Evolutionary conservation across 2,113 vertebrate species (phyloP).

Genomic region (Bothrops jararaca): DNA sequence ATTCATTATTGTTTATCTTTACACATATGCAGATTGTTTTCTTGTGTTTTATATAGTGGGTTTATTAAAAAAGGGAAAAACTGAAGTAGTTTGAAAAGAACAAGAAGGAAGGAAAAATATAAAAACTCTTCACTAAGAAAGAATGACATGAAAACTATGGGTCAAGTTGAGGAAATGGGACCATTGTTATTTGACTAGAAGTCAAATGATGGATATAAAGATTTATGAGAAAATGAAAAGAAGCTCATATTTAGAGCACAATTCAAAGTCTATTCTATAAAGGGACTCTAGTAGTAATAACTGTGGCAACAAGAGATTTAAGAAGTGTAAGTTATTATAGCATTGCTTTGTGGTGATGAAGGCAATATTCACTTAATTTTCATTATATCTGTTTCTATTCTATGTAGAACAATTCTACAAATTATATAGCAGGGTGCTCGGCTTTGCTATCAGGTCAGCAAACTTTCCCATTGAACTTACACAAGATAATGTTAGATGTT

Average conservation of each 20-base stretch:
- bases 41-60: background rate
- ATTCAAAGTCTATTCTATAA: background rate
- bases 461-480: background rate
- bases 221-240: background rate
- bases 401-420: background rate
- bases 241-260: background rate
- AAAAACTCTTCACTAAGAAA: background rate
- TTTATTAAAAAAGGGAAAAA: background rate
- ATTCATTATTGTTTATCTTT: background rate
- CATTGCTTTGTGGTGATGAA: background rate
- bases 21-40: background rate
- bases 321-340: background rate
- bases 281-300: background rate
- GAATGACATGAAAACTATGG: background rate
- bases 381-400: background rate
- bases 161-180: background rate
- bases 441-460: background rate
- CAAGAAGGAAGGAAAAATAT: background rate
- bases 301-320: background rate
- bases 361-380: background rate
- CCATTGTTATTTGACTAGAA: background rate
- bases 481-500: background rate
- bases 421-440: background rate
- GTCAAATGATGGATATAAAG: background rate
- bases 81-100: background rate